Evolutionary conservation across 2,888 invertebrate genomes (phyloP), one percentile per base, ranked within the genome.

Genomic region (Thereva nobilitata): DNA sequence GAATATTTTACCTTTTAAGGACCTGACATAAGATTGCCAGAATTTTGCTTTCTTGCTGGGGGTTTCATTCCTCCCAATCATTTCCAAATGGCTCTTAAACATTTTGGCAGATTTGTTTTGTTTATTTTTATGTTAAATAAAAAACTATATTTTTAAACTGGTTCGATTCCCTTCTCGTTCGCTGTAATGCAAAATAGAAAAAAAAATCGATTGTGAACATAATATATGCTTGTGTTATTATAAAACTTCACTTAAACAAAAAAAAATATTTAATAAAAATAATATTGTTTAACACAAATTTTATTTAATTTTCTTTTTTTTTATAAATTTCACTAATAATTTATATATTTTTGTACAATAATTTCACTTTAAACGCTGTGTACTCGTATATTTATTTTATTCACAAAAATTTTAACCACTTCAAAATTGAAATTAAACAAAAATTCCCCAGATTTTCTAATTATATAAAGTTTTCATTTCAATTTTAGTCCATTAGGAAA

Each of bases 1-100:
- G 7, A 55, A 10, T 38, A 69, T 71, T 82, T 84, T 84, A 93
- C 93, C 93, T 88, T 93, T 93, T 75, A 93, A 86, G 84, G 93
- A 93, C 83, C 93, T 89, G 82, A 93, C 92, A 83, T 91, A 93
- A 79, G 93, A 92, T 84, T 93, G 93, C 93, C 93, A 93, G 85
- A 93, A 93, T 85, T 89, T 93, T 82, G 93, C 93, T 85, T 93
- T 93, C 86, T 91, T 92, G 84, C 91, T 90, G 81, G 92, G 89
- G 82, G 90, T 88, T 86, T 93, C 93, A 83, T 93, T 93, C 84
- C 93, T 89, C 84, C 93, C 92, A 82, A 93, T 93, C 91, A 93
- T 93, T 85, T 93, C 93, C 85, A 93, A 89, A 85, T 93, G 93
- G 83, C 84, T 91, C 86, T 90, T 92, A 85, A 93, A 92, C 90